Evolutionary conservation across 1,140 invertebrate genomes (phyloP).

Genomic region (Drosophila virilis): DNA sequence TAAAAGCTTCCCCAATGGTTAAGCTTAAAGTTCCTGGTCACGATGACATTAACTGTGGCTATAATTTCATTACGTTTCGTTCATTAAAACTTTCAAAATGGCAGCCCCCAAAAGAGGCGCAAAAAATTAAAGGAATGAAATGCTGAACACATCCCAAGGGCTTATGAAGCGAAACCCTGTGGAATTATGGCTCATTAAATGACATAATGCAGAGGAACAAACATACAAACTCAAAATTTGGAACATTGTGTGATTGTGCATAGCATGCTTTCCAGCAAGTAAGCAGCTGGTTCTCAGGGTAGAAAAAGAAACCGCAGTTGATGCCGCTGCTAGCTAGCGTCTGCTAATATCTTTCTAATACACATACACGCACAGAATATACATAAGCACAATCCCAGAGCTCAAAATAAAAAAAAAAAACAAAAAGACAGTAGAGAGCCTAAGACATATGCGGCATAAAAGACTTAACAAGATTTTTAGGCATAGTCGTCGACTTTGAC

Average conservation of each 20-base stretch:
- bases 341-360: conserved; percentile 77
- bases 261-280: conserved; percentile 37
- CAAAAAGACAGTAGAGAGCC: conserved; percentile 13
- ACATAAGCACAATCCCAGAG: conserved; percentile 38
- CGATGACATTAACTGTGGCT: conserved; percentile 65
- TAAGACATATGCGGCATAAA: conserved; percentile 72
- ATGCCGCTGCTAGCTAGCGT: conserved; percentile 9
- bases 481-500: conserved; percentile 25
- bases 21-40: conserved; percentile 3
- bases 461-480: conserved; percentile 47
- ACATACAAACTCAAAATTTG: conserved; percentile 16
- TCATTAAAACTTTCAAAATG: conserved; percentile 77
- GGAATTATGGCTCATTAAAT: conserved; percentile 80
- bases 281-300: conserved; percentile 33
- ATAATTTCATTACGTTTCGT: conserved; percentile 74
- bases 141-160: conserved; percentile 42
- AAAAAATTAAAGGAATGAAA: conserved; percentile 45
- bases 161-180: conserved; percentile 38
- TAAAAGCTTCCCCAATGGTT: conserved; percentile 5
- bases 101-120: conserved; percentile 13
- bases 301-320: conserved; percentile 29
- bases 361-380: conserved; percentile 58
- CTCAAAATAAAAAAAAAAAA: not conserved
- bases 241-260: conserved; percentile 11
- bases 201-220: conserved; percentile 65